Evolutionary conservation across 2,113 vertebrate genomes (phyloP), one percentile per base, ranked within the genome.

Genomic region (Vimba vimba): DNA sequence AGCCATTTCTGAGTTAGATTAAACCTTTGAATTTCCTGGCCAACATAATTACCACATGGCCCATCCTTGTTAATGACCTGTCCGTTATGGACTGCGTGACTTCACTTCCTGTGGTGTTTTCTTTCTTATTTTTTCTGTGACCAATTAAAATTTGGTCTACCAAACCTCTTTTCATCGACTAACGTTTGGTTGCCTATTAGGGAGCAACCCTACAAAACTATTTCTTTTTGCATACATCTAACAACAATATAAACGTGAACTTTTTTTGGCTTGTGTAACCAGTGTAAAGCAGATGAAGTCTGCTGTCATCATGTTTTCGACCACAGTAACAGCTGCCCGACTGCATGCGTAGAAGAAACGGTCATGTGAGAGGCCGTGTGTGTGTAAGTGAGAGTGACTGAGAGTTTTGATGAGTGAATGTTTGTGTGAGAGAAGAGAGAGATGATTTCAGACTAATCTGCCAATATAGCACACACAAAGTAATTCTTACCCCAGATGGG

Each of bases 261-360:
- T 6, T 33, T 57, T 43, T 79, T 39, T 62, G 78, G 36, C 33
- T 79, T 64, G 8, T 64, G 8, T 19, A 64, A 80, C 13, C 15
- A 69, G 45, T 50, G 27, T 52, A 50, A 33, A 69, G 64, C 79
- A 68, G 43, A 45, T 82, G 45, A 45, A 13, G 75, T 77, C 75
- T 81, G 39, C 45, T 82, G 64, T 82, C 80, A 68, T 68, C 62
- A 69, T 15, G 17, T 19, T 4, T 69, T 64, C 3, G 47, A 69
- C 80, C 62, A 19, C 45, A 55, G 45, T 52, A 82, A 47, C 80
- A 82, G 80, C 45, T 82, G 45, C 62, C 62, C 8, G 17, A 50
- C 43, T 68, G 79, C 19, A 68, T 45, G 76, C 19, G 60, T 27
- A 36, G 39, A 80, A 81, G 39, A 82, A 69, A 50, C 25, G 21